phyloP scores from a whole-genome alignment of 2,888 invertebrate genomes.

The Phengaris alcon region DNA sequence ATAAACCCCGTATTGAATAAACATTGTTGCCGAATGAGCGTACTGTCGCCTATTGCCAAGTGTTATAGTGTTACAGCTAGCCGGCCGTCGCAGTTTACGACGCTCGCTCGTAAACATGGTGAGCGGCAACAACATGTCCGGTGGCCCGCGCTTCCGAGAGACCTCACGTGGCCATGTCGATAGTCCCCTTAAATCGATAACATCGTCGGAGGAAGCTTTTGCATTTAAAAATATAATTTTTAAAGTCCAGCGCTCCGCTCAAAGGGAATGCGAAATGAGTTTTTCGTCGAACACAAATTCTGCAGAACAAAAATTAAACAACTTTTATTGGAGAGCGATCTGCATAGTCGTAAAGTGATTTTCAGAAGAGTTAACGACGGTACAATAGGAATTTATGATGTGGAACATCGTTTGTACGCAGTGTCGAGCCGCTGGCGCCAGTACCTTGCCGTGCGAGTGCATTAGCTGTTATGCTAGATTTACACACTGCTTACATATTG shows the following conservation, averaged over 20 bases:
- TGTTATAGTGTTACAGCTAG: not conserved
- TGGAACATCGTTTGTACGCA: not conserved
- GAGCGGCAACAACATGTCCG: not conserved
- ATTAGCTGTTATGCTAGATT: not conserved
- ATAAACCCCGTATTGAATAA: slow-evolving; percentile 14
- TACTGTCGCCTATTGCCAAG: not conserved
- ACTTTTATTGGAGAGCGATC: not conserved
- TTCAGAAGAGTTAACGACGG: slow-evolving; percentile 12
- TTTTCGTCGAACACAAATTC: slow-evolving; percentile 11
- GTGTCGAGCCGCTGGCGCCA: not conserved
- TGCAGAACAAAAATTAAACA: slow-evolving; percentile 13
- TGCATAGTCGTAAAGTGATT: slow-evolving; percentile 26
- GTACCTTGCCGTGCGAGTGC: not conserved
- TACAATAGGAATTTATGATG: slow-evolving; percentile 21
- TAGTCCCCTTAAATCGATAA: not conserved
- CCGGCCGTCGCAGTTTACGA: not conserved
- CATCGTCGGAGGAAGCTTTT: not conserved
- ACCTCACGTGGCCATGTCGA: not conserved
- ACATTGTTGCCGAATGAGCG: not conserved
- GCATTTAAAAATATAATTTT: slow-evolving; percentile 15
- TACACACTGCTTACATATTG: not conserved
- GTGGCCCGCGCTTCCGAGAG: not conserved
- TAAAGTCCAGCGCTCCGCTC: slow-evolving; percentile 3
- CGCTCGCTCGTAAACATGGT: not conserved
- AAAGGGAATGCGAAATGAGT: slow-evolving; percentile 9